Conservation (phyloP, 2,797 vertebrate genomes). For the Smutsia temminckii region DNA sequence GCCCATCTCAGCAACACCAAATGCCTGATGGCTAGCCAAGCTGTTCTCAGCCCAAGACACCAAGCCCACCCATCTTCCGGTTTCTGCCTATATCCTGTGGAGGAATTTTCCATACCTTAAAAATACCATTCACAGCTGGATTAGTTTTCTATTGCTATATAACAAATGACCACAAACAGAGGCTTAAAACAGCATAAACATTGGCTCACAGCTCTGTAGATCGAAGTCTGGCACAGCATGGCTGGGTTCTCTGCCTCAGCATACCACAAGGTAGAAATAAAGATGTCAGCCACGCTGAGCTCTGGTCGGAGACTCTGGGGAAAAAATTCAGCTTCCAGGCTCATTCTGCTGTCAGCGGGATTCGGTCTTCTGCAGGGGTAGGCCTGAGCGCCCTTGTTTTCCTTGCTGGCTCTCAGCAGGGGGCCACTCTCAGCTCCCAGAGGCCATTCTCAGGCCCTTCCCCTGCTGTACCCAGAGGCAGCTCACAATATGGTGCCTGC, state of each 20-base stretch:
- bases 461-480: accelerated
- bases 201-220: neutral
- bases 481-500: accelerated
- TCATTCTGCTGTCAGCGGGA: neutral
- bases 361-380: neutral
- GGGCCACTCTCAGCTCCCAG: neutral
- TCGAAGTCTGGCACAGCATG: neutral
- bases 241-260: neutral
- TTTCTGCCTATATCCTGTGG: neutral
- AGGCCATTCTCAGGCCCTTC: neutral
- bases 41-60: neutral
- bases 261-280: neutral
- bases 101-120: neutral
- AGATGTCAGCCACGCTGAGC: neutral
- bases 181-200: neutral
- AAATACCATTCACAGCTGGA: neutral
- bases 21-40: neutral
- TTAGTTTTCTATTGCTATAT: neutral
- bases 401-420: neutral
- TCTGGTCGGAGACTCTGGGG: neutral
- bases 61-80: neutral
- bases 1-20: neutral
- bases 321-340: neutral
- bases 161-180: neutral
- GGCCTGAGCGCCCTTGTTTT: too few species aligned